Conservation (phyloP, 1,140 invertebrate species). For the Drosophila insularis region DNA sequence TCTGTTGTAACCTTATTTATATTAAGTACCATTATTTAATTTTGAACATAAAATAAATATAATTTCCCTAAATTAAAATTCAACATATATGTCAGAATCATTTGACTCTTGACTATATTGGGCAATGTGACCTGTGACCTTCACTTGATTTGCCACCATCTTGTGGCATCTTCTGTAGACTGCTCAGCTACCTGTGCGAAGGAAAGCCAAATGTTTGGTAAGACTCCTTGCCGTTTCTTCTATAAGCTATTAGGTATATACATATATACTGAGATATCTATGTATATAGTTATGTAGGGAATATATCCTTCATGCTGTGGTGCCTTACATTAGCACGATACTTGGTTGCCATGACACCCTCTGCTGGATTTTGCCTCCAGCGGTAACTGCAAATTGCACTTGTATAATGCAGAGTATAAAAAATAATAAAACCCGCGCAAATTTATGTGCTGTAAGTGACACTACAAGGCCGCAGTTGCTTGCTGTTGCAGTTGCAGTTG, state of each 20-base stretch:
- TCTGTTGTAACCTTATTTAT: too few relatives aligned
- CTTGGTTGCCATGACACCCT: constrained; percentile 44
- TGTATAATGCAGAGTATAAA: constrained; percentile 58
- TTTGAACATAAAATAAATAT: too few relatives aligned
- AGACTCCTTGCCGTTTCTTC: not conserved
- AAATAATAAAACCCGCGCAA: constrained; percentile 53
- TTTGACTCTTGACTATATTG: not conserved
- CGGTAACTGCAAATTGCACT: constrained; percentile 72
- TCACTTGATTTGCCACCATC: not conserved
- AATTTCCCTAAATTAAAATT: too few relatives aligned
- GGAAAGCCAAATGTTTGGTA: not conserved
- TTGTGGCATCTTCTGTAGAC: not conserved
- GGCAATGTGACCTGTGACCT: not conserved
- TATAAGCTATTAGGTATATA: not conserved
- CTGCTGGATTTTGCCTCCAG: constrained; percentile 41
- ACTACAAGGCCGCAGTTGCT: constrained; percentile 64
- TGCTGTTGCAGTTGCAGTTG: constrained; percentile 23
- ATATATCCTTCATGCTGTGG: constrained; percentile 70
- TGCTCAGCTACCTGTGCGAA: not conserved
- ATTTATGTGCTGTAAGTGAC: constrained; percentile 74
- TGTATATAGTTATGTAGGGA: constrained; percentile 25
- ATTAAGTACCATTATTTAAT: too few relatives aligned
- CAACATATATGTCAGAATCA: not conserved
- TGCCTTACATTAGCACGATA: constrained; percentile 69
- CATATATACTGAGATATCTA: not conserved